Evolutionary conservation across 23 tunicate species (phyloP).

Genomic region (Trididemnum miniatum): DNA sequence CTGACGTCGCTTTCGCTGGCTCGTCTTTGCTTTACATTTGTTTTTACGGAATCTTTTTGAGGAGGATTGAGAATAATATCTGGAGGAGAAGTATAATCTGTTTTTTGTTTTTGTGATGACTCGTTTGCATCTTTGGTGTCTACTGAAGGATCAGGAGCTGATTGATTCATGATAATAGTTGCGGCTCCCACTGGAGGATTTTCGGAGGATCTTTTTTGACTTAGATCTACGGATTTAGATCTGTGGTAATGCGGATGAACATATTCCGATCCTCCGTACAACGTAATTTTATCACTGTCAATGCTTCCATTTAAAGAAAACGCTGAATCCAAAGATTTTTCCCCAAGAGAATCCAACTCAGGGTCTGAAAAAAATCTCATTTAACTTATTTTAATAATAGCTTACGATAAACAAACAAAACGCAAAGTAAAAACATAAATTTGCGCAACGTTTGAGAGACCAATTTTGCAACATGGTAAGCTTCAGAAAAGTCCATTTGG

Average conservation of each 20-base stretch:
- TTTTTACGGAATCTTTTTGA: neutral
- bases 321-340: conserved; percentile 8
- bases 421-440: no score
- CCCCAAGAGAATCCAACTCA: neutral
- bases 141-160: neutral
- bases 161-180: conserved; percentile 17
- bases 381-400: no score
- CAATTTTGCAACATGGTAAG: no score
- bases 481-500: neutral
- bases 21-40: neutral
- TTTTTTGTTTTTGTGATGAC: neutral
- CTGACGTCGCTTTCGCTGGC: conserved; percentile 34
- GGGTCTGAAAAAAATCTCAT: neutral
- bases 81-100: neutral
- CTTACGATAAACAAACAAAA: no score
- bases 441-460: no score
- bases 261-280: conserved; percentile 20
- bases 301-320: conserved; percentile 25
- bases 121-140: neutral
- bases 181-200: conserved; percentile 17
- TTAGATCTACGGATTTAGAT: conserved; percentile 15
- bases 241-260: conserved; percentile 1
- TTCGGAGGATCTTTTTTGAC: conserved; percentile 1
- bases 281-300: conserved; percentile 26
- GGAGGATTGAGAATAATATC: conserved; percentile 29